A percentile compares a stretch with the other conserved stretches of the same genome.
Evolutionary conservation across 2,113 vertebrate genomes (phyloP).

Genomic region (Ornithorhynchus anatinus): DNA sequence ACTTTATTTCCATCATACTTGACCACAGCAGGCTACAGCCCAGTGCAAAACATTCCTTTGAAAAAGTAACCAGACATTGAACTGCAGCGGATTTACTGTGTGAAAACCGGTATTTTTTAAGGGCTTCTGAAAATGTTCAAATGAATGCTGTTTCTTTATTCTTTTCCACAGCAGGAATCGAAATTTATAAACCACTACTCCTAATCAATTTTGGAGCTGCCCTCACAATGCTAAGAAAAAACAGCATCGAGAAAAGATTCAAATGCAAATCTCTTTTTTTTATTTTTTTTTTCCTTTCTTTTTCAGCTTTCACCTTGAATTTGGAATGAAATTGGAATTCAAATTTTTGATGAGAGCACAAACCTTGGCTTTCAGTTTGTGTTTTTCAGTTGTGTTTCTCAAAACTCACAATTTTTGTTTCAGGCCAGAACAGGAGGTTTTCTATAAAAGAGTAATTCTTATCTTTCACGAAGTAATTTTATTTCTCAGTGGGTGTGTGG

Average conservation of each 20-base stretch:
- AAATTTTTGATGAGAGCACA: too few species aligned
- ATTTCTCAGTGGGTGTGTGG: background rate
- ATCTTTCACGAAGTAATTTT: background rate
- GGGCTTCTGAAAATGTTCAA: conserved; percentile 79
- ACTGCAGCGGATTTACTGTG: conserved; percentile 77
- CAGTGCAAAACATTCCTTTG: conserved; percentile 68
- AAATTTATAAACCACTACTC: conserved; percentile 51
- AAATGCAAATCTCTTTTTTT: background rate
- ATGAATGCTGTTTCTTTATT: conserved; percentile 78
- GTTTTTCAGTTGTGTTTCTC: too few species aligned
- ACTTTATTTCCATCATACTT: conserved; percentile 73
- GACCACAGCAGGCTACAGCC: conserved; percentile 69
- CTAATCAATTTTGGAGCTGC: conserved; percentile 51
- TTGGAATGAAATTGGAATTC: too few species aligned
- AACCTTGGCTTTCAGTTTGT: too few species aligned
- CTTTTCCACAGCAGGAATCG: conserved; percentile 79
- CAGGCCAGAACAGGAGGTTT: too few species aligned
- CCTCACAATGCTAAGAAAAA: conserved; percentile 21
- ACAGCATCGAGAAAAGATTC: background rate
- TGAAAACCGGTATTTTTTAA: conserved; percentile 83
- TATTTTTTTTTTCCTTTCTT: background rate
- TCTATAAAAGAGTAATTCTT: background rate
- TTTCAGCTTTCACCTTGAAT: background rate
- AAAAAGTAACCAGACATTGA: conserved; percentile 74
- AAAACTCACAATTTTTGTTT: too few species aligned